Conservation (phyloP, 2,797 vertebrate genomes). For the Hemibagrus guttatus region DNA sequence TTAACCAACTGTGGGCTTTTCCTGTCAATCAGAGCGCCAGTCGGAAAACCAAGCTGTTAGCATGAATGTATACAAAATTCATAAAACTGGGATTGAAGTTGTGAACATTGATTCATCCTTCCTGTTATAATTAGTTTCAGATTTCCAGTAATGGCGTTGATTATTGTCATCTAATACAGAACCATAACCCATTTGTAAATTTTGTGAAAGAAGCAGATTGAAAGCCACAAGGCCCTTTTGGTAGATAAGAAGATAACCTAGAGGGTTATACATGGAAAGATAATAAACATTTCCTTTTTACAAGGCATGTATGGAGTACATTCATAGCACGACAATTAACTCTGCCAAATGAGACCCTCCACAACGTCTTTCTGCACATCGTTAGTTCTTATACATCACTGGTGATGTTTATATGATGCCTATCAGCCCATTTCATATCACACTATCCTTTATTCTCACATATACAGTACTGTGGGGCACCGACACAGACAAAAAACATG, state of each 20-base stretch:
- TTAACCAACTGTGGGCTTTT: neutral
- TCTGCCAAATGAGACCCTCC: neutral
- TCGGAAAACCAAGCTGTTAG: neutral
- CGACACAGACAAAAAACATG: neutral
- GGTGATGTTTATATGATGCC: neutral
- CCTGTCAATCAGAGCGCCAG: neutral
- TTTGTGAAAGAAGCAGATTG: neutral
- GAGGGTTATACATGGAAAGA: neutral
- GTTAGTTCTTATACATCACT: neutral
- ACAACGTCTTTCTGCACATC: constrained; percentile 3
- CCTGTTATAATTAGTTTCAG: neutral
- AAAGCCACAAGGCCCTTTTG: constrained; percentile 1
- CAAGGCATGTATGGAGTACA: neutral
- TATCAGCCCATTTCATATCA: constrained; percentile 5
- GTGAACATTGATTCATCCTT: neutral
- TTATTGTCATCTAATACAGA: neutral
- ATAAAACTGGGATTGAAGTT: neutral
- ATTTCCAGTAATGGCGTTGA: neutral
- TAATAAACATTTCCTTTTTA: constrained; percentile 8
- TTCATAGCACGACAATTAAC: neutral
- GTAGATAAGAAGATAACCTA: neutral
- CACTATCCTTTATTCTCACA: neutral
- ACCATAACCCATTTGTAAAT: neutral
- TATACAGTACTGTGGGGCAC: neutral
- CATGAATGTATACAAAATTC: neutral